phyloP scores from a whole-genome alignment of 2,797 vertebrate species.

The Lagodon rhomboides region DNA sequence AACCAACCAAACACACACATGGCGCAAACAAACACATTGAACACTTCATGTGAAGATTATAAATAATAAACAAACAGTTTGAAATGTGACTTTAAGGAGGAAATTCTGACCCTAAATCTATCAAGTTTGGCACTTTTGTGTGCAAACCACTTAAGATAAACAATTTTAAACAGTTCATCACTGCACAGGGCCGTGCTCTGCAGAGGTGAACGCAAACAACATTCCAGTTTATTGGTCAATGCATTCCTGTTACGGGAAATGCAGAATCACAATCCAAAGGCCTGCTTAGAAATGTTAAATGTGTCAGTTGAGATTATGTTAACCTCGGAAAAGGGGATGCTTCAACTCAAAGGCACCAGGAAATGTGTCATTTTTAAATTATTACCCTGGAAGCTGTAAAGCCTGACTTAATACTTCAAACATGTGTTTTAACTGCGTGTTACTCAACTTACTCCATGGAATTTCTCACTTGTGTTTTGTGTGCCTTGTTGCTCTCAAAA shows the following conservation, averaged over 20 bases:
- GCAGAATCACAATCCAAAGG: not conserved
- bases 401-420: not conserved
- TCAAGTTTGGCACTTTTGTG: not conserved
- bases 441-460: not conserved
- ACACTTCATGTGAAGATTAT: not conserved
- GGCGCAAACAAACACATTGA: not conserved
- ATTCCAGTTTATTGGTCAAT: slow-evolving; percentile 41
- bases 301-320: too few relatives aligned
- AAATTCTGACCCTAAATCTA: slow-evolving; percentile 4
- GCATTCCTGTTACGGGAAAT: slow-evolving; percentile 4
- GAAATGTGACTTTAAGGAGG: slow-evolving; percentile 1
- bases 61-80: not conserved
- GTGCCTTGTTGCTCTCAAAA: not conserved
- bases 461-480: not conserved
- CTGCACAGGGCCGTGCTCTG: slow-evolving; percentile 1
- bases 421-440: not conserved
- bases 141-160: slow-evolving; percentile 26
- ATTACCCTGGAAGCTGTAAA: not conserved
- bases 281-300: too few relatives aligned
- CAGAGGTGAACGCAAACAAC: slow-evolving; percentile 38
- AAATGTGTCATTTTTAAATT: not conserved
- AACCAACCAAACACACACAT: not conserved
- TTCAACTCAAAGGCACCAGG: not conserved
- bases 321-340: not conserved
- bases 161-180: slow-evolving; percentile 17